Conservation (phyloP, 2,113 vertebrate species). For the Cynopterus brachyotis region DNA sequence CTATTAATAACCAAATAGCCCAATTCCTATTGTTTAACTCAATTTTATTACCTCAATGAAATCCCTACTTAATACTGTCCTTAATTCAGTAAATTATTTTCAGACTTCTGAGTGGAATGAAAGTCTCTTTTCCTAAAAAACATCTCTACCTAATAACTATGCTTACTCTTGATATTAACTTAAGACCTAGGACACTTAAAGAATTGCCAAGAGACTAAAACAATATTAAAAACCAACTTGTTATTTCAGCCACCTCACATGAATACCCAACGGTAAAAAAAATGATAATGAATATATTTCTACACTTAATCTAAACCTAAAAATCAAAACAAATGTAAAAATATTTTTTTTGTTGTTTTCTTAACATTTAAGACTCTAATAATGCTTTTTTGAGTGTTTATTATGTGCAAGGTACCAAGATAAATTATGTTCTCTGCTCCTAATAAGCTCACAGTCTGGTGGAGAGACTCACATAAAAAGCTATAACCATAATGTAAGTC, state of each 20-base stretch:
- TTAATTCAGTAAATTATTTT: slow-evolving; percentile 44
- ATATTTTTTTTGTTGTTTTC: not conserved
- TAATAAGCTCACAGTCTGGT: not conserved
- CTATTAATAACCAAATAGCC: not conserved
- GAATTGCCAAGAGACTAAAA: not conserved
- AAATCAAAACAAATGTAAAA: slow-evolving; percentile 29
- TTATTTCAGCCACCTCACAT: not conserved
- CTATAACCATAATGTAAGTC: not conserved
- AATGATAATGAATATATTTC: not conserved
- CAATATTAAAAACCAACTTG: not conserved
- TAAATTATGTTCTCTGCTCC: not conserved
- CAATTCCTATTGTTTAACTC: not conserved
- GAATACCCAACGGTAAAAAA: not conserved
- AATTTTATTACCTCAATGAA: slow-evolving; percentile 22
- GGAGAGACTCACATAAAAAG: not conserved
- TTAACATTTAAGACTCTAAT: not conserved
- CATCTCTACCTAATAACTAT: not conserved
- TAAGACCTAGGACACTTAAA: slow-evolving; percentile 1
- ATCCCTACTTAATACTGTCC: not conserved
- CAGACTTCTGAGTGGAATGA: not conserved
- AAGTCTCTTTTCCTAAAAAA: not conserved
- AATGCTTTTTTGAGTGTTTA: not conserved
- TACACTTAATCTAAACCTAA: not conserved
- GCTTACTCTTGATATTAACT: not conserved
- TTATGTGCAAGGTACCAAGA: not conserved